phyloP scores from a whole-genome alignment of 2,888 invertebrate genomes.

The Sipunculus nudus region DNA sequence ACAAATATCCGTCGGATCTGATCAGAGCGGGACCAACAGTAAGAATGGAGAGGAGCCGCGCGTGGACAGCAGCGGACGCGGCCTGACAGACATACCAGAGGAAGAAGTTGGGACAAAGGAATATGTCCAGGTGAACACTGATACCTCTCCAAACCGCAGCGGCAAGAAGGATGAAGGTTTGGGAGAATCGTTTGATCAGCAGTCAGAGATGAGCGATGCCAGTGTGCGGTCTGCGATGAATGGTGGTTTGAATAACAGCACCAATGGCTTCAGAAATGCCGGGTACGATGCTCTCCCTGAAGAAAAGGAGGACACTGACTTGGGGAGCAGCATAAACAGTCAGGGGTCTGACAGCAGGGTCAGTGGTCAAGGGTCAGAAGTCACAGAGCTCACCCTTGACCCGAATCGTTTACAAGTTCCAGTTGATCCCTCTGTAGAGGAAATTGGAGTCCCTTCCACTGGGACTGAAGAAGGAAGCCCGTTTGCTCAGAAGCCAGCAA shows the following conservation, averaged over 20 bases:
- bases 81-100: too few species aligned
- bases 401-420: neutral
- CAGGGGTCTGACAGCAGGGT: neutral
- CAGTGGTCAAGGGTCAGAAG: neutral
- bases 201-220: slow-evolving; percentile 39
- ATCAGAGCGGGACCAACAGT: too few species aligned
- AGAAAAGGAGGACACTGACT: neutral
- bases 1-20: too few species aligned
- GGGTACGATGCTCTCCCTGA: slow-evolving; percentile 1
- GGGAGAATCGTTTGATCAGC: slow-evolving; percentile 44
- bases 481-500: slow-evolving; percentile 3
- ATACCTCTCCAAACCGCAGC: too few species aligned
- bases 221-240: too few species aligned
- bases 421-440: too few species aligned
- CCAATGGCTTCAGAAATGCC: neutral
- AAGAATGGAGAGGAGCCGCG: too few species aligned
- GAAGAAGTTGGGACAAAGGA: too few species aligned
- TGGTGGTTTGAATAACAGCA: slow-evolving; percentile 1
- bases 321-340: neutral
- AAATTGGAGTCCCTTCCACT: neutral
- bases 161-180: slow-evolving; percentile 39
- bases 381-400: slow-evolving; percentile 3
- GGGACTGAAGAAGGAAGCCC: neutral
- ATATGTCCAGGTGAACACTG: too few species aligned
- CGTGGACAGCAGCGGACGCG: too few species aligned